Base-by-base conservation (phyloP, 1,140 invertebrate species). In the Bathynomus jamesi region DNA sequence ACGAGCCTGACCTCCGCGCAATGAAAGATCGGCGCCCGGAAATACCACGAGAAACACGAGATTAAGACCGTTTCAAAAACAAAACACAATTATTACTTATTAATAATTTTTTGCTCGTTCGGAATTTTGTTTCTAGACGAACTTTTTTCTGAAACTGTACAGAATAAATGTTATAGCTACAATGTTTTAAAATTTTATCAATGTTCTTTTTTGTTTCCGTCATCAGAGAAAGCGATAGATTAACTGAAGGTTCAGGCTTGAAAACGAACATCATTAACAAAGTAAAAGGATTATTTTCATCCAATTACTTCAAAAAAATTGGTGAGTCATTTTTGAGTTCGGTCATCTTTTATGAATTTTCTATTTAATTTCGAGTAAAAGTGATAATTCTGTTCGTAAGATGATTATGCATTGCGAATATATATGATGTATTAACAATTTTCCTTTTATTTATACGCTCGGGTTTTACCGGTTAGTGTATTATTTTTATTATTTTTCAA, bases 221-320 rank as follows among this genome's bases (percentile, higher is more conserved):
- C 61, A 88, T 88, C 78, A 84, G 91, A 62, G 94, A 96, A 82
- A 93, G 90, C 78, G 74, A 88, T 0, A 84, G 89, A 75, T 79
- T 97, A 5, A 88, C 89, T 13, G 88, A 91, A 46, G 87, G 90
- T 24, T 87, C 87, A 30, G 87, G 88, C 31, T 83, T 96, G 31
- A 83, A 87, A 74, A 83, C 89, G 61, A 87, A 91, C 78, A 87
- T 91, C 69, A 91, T 93, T 68, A 88, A 87, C 78, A 93, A 93
- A 84, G 85, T 87, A 11, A 85, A 78, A 53, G 40, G 21, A 21
- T 53, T 21, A 79, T 88, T 88, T 80, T 85, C 85, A n/a, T 82
- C 85, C 2, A 87, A 88, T 73, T 86, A 86, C 74, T 84, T 85
- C 24, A 81, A 88, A 76, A 89, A 89, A 81, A 89, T 86, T 85